Percentiles rank a stretch among this genome's conserved stretches.
Evolutionary conservation across 2,113 vertebrate genomes (phyloP).

Genomic region (Chamaetylas fuelleborni): DNA sequence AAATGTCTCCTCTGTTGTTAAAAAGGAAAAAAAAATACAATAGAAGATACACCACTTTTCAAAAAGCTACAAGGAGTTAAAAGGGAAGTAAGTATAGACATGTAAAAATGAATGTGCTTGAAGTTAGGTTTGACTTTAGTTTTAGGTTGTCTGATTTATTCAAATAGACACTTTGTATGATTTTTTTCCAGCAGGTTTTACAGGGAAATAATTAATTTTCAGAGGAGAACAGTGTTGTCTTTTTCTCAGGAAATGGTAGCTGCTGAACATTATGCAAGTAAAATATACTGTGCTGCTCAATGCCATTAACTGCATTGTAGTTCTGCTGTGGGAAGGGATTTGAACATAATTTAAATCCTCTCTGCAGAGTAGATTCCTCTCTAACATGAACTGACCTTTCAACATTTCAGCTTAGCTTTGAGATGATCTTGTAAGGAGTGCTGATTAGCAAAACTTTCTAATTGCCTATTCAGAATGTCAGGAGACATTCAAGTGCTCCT

Average conservation of each 20-base stretch:
- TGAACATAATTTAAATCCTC: neutral
- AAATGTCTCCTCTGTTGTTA: neutral
- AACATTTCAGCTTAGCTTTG: neutral
- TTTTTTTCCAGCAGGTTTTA: neutral
- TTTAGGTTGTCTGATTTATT: neutral
- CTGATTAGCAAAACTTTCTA: neutral
- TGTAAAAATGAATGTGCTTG: neutral
- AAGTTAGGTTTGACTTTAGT: neutral
- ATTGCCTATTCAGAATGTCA: neutral
- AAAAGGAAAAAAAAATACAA: neutral
- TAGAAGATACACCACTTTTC: neutral
- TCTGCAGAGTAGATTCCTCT: neutral
- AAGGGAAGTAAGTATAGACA: neutral
- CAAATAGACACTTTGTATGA: neutral
- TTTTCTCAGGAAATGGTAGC: neutral
- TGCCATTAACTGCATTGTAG: neutral
- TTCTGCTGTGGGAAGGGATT: neutral
- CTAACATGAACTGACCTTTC: neutral
- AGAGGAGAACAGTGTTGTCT: neutral
- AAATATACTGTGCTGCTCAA: neutral
- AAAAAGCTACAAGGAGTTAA: neutral
- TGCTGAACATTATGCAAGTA: neutral
- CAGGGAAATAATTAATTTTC: neutral
- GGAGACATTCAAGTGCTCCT: neutral
- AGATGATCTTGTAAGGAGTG: neutral